Base-by-base conservation (phyloP, 2,888 invertebrate genomes). In the Ptilodon capucinus region DNA sequence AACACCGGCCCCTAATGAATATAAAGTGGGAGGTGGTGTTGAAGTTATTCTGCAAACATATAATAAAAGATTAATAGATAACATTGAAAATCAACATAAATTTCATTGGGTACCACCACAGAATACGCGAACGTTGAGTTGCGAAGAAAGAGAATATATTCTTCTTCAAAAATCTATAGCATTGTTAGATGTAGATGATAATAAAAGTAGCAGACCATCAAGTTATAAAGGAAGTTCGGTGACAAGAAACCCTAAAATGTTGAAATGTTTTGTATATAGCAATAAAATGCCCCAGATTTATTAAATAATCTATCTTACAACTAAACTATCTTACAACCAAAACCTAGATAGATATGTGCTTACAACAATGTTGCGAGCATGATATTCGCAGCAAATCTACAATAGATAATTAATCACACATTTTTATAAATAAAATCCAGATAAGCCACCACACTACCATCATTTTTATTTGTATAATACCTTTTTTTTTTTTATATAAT, bases 1-100 rank as follows among this genome's bases (percentile, higher is more conserved):
- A 19, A 70, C 52, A 39, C 89, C 90, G 2, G 71, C 81, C 8
- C 86, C 87, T 8, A 86, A 86, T 57, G 61, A 67, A 51, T 89
- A 87, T 54, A 56, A 60, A 32, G 54, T 83, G 9, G 48, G 54
- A 1, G 58, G 72, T 44, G 86, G 84, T 9, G 53, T 88, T 30
- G 86, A 86, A 73, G 75, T 66, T 4, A 60, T 89, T 42, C 60
- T 90, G 47, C 35, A 48, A 2, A 90, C 90, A 13, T 71, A 84
- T 56, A 90, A 89, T 56, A 38, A 69, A 53, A 76, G 53, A 49
- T 59, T 90, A 25, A 77, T 73, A 61, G 42, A 62, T 1, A 87
- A 84, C 51, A 69, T 86, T 16, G 40, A 65, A 46, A 71, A 79
- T 1, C 61, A 77, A 51, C 67, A 69, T 40, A 69, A 54, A 56